Evolutionary conservation across 2,888 invertebrate genomes (phyloP).

Genomic region (Sipha maydis): DNA sequence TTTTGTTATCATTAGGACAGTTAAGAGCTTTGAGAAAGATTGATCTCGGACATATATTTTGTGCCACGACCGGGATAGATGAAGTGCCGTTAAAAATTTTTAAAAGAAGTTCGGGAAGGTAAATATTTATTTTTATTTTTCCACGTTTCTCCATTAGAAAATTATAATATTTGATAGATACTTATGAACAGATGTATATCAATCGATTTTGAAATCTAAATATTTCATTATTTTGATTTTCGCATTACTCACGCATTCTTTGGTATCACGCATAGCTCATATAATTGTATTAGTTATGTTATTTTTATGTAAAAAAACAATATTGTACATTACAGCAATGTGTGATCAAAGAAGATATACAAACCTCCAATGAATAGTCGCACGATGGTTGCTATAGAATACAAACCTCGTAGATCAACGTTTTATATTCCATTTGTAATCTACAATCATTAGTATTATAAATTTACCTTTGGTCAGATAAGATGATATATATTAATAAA

Average conservation of each 20-base stretch:
- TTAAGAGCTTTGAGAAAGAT: background rate
- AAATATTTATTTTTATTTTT: background rate
- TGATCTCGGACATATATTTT: slow-evolving; percentile 30
- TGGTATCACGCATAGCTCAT: background rate
- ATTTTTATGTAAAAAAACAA: background rate
- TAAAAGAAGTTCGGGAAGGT: background rate
- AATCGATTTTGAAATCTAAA: background rate
- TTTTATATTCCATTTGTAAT: too few relatives aligned
- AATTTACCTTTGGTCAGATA: too few relatives aligned
- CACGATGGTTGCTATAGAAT: too few relatives aligned
- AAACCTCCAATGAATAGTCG: too few relatives aligned
- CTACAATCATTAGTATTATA: too few relatives aligned
- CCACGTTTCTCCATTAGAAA: background rate
- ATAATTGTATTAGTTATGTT: background rate
- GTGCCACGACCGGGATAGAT: slow-evolving; percentile 8
- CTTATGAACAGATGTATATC: background rate
- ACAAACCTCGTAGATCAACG: too few relatives aligned
- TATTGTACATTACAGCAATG: too few relatives aligned
- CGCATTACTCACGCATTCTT: background rate
- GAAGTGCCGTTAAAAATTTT: background rate
- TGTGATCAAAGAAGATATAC: too few relatives aligned
- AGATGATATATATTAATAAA: too few relatives aligned
- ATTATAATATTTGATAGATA: background rate
- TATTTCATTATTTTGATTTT: background rate
- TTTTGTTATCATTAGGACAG: background rate